Percentiles rank a stretch among this genome's conserved stretches.
Evolutionary conservation across 2,113 vertebrate genomes (phyloP).

Genomic region (Trichechus manatus): DNA sequence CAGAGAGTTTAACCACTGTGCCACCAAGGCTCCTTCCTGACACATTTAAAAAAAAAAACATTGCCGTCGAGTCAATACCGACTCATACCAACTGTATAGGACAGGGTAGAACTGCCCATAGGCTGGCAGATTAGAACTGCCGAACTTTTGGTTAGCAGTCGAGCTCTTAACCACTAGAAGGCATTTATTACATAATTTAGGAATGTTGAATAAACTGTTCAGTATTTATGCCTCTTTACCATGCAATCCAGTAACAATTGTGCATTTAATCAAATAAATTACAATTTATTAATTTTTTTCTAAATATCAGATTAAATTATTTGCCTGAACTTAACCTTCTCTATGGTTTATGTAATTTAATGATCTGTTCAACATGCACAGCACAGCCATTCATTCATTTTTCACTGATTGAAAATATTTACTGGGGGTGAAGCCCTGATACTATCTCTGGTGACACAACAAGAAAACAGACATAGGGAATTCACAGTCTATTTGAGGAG

Average conservation of each 20-base stretch:
- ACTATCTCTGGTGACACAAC: neutral
- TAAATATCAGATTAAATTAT: slow-evolving; percentile 71
- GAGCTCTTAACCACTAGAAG: neutral
- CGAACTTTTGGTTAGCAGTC: too few species aligned
- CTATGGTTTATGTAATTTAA: slow-evolving; percentile 64
- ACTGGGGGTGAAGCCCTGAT: neutral
- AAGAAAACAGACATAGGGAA: neutral
- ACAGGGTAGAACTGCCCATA: too few species aligned
- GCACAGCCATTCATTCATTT: slow-evolving; percentile 32
- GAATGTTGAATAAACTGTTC: slow-evolving; percentile 45
- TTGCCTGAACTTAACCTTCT: slow-evolving; percentile 52
- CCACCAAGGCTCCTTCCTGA: too few species aligned
- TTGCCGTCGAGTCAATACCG: too few species aligned
- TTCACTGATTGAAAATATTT: slow-evolving; percentile 54
- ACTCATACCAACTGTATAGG: too few species aligned
- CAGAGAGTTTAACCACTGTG: too few species aligned
- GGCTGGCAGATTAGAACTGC: too few species aligned
- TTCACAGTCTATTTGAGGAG: neutral
- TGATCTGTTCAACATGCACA: slow-evolving; percentile 57
- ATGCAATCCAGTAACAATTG: slow-evolving; percentile 52
- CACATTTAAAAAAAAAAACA: too few species aligned
- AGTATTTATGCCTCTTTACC: slow-evolving; percentile 33
- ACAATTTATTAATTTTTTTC: slow-evolving; percentile 64
- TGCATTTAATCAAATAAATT: slow-evolving; percentile 68
- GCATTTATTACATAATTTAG: slow-evolving; percentile 71